phyloP scores from a whole-genome alignment of 1,140 invertebrate genomes.

The Euschistus heros region DNA sequence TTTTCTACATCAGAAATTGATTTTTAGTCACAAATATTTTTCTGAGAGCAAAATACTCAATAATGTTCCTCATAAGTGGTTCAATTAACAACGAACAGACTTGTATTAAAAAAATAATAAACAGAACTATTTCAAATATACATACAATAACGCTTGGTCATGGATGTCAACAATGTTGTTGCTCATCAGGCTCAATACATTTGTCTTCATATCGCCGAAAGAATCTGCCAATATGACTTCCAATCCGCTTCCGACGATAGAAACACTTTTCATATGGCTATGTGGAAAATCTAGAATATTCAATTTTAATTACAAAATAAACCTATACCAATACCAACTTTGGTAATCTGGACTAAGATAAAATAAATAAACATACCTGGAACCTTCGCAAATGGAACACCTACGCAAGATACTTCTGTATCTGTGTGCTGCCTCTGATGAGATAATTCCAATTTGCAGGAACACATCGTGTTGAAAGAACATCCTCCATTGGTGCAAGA shows the following conservation, averaged over 20 bases:
- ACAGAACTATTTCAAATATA: conserved; percentile 11
- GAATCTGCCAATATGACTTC: conserved; percentile 18
- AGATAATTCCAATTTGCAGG: not conserved
- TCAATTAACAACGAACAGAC: too few relatives aligned
- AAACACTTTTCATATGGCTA: conserved; percentile 8
- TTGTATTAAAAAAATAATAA: too few relatives aligned
- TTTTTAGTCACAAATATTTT: too few relatives aligned
- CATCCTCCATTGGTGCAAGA: not conserved
- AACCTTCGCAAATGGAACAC: conserved; percentile 20
- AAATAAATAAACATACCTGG: conserved; percentile 12
- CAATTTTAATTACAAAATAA: not conserved
- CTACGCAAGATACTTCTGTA: conserved; percentile 11
- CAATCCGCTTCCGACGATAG: conserved; percentile 17
- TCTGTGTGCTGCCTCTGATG: not conserved
- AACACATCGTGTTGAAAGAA: conserved; percentile 22
- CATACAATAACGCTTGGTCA: conserved; percentile 17
- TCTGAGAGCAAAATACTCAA: too few relatives aligned
- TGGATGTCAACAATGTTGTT: conserved; percentile 17
- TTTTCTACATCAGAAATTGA: too few relatives aligned
- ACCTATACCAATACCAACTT: not conserved
- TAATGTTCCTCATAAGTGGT: too few relatives aligned
- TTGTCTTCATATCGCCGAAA: conserved; percentile 12
- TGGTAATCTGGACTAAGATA: not conserved
- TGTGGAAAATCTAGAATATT: conserved; percentile 15
- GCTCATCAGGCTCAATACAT: conserved; percentile 18